Evolutionary conservation across 2,113 vertebrate species (phyloP).

Genomic region (Chaetura pelagica): DNA sequence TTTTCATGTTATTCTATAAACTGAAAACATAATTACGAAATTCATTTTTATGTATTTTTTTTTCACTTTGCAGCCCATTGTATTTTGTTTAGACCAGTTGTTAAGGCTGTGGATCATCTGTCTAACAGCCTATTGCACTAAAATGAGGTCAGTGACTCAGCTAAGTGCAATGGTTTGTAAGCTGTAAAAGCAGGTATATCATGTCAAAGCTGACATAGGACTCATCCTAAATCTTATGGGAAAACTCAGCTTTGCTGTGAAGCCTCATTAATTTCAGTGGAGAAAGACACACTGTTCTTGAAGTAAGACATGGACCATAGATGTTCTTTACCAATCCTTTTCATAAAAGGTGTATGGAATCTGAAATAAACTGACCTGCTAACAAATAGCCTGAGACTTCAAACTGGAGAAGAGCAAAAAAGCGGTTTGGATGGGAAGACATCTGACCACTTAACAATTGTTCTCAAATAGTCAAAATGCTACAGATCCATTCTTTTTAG

Average conservation of each 20-base stretch:
- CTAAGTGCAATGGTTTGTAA: not conserved
- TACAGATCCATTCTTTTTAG: not conserved
- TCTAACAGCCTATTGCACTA: not conserved
- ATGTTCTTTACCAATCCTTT: not conserved
- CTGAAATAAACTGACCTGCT: not conserved
- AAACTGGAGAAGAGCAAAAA: not conserved
- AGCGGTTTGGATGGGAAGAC: not conserved
- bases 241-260: constrained; percentile 8
- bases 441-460: not conserved
- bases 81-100: not conserved
- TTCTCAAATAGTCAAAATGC: not conserved
- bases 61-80: not conserved
- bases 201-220: not conserved
- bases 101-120: not conserved
- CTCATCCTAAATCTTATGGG: not conserved
- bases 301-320: not conserved
- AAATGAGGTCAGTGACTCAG: not conserved
- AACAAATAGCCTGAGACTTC: not conserved
- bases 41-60: not conserved
- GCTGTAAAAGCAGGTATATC: not conserved
- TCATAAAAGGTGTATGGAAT: not conserved
- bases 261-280: constrained; percentile 23
- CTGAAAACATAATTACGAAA: not conserved
- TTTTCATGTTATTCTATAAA: not conserved
- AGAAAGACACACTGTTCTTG: not conserved